phyloP scores from a whole-genome alignment of 2,113 vertebrate genomes.

The Camelus dromedarius region DNA sequence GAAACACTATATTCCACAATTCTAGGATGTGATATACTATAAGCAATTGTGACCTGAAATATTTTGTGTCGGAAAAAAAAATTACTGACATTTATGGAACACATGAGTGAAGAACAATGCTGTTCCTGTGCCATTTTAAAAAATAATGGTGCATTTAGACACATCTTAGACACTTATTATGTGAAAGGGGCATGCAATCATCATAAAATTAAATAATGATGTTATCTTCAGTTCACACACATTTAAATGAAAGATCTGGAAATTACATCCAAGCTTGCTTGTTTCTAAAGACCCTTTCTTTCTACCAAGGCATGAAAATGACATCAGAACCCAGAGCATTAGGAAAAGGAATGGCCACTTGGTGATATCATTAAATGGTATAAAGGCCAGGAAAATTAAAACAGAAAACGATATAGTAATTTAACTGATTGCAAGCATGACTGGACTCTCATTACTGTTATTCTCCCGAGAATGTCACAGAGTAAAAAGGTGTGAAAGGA shows the following conservation, averaged over 20 bases:
- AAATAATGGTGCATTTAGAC: neutral
- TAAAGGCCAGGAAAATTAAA: neutral
- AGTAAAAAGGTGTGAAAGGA: neutral
- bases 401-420: neutral
- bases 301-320: neutral
- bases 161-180: neutral
- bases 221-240: neutral
- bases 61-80: slow-evolving; percentile 1
- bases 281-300: neutral
- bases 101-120: neutral
- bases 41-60: neutral
- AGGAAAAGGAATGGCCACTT: neutral
- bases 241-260: neutral
- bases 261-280: neutral
- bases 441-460: neutral
- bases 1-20: neutral
- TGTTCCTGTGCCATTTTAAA: neutral
- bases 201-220: neutral
- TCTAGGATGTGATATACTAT: neutral
- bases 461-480: neutral
- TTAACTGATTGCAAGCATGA: neutral
- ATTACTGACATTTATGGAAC: neutral
- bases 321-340: neutral
- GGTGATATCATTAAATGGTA: neutral
- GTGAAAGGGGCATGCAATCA: neutral